A percentile compares a stretch with the other conserved stretches of the same genome.
Evolutionary conservation across 2,888 invertebrate species (phyloP).

Genomic region (Zootermopsis nevadensis): DNA sequence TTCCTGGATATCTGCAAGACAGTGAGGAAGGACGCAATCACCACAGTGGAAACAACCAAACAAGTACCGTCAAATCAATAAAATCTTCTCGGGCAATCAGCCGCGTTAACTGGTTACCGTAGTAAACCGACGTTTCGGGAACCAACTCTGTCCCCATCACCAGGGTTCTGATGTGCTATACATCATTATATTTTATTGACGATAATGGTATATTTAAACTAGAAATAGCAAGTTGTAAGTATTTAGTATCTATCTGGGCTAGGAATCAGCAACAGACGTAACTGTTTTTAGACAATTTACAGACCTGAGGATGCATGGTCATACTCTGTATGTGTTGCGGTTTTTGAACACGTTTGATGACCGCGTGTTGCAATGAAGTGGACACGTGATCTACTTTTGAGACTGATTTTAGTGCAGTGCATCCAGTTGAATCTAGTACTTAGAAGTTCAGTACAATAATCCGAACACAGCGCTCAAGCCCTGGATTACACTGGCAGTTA

Average conservation of each 20-base stretch:
- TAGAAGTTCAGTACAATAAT: neutral
- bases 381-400: neutral
- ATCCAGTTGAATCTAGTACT: neutral
- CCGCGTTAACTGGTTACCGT: too few relatives aligned
- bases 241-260: too few relatives aligned
- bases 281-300: too few relatives aligned
- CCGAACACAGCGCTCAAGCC: neutral
- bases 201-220: too few relatives aligned
- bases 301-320: neutral
- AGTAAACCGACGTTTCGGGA: too few relatives aligned
- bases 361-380: neutral
- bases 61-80: too few relatives aligned
- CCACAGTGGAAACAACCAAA: neutral
- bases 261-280: too few relatives aligned
- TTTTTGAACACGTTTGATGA: neutral
- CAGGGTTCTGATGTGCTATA: too few relatives aligned
- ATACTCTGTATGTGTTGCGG: neutral
- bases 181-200: too few relatives aligned
- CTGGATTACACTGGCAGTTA: neutral
- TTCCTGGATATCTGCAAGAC: slow-evolving; percentile 93
- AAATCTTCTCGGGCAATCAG: too few relatives aligned
- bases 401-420: neutral
- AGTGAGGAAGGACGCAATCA: slow-evolving; percentile 34
- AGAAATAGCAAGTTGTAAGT: too few relatives aligned
- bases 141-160: too few relatives aligned